Evolutionary conservation across 2,888 invertebrate species (phyloP).

Genomic region (Archips xylosteana): DNA sequence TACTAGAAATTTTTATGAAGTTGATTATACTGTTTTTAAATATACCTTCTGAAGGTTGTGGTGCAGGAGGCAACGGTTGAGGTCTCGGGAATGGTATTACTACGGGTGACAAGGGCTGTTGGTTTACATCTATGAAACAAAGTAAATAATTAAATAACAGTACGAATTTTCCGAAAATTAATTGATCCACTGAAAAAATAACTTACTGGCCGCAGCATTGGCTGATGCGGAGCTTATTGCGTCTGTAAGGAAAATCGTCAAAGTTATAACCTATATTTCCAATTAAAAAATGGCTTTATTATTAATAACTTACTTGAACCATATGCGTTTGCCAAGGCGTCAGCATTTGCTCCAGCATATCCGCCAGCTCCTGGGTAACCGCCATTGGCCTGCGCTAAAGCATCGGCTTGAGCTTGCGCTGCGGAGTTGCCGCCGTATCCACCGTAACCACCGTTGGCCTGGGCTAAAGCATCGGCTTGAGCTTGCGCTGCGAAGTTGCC

Average conservation of each 20-base stretch:
- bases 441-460: no score
- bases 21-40: neutral
- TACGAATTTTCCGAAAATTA: neutral
- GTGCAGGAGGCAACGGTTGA: neutral
- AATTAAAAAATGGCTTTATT: neutral
- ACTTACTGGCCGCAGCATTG: conserved; percentile 9
- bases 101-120: neutral
- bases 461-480: neutral
- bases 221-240: neutral
- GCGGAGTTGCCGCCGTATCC: no score
- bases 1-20: no score
- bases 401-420: no score
- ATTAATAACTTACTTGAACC: conserved; percentile 8
- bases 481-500: neutral
- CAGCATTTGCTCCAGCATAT: conserved; percentile 1
- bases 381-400: neutral
- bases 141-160: neutral
- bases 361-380: neutral
- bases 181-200: neutral
- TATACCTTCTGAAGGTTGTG: neutral
- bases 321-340: conserved; percentile 9
- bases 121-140: neutral
- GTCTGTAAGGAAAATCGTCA: neutral
- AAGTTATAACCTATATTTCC: neutral
- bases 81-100: neutral